phyloP scores from a whole-genome alignment of 2,797 vertebrate species.

The Paratrypauchen microcephalus region DNA sequence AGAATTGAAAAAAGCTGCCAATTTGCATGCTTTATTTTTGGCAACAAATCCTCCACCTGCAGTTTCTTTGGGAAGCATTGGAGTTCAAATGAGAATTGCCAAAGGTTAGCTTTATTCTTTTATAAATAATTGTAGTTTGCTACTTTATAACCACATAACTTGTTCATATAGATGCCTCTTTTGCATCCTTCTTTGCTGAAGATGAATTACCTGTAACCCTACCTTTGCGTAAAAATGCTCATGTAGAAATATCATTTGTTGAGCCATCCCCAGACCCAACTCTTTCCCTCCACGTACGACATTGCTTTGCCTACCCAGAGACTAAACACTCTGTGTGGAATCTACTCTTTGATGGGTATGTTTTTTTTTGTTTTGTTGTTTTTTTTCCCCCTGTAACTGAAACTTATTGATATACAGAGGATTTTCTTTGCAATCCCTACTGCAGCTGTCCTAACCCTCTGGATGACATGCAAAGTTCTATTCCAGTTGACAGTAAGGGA shows the following conservation, averaged over 20 bases:
- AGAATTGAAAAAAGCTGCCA: constrained; percentile 35
- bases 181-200: constrained; percentile 59
- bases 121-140: not conserved
- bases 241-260: constrained; percentile 68
- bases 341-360: constrained; percentile 69
- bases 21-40: constrained; percentile 27
- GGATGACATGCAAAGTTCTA: constrained; percentile 66
- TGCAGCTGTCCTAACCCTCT: constrained; percentile 68
- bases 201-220: constrained; percentile 64
- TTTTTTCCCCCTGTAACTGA: too few species aligned
- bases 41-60: constrained; percentile 64
- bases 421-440: not conserved
- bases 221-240: constrained; percentile 44
- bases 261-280: constrained; percentile 57
- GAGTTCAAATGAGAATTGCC: constrained; percentile 73
- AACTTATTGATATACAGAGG: not conserved
- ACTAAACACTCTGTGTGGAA: constrained; percentile 72
- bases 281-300: constrained; percentile 63
- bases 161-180: constrained; percentile 59
- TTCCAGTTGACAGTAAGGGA: constrained; percentile 51
- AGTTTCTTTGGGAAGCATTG: constrained; percentile 56
- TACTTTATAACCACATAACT: not conserved
- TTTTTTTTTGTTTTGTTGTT: not conserved
- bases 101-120: constrained; percentile 47
- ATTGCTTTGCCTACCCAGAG: constrained; percentile 73